Conservation (phyloP, 2,797 vertebrate species). For the Bovichtus diacanthus region DNA sequence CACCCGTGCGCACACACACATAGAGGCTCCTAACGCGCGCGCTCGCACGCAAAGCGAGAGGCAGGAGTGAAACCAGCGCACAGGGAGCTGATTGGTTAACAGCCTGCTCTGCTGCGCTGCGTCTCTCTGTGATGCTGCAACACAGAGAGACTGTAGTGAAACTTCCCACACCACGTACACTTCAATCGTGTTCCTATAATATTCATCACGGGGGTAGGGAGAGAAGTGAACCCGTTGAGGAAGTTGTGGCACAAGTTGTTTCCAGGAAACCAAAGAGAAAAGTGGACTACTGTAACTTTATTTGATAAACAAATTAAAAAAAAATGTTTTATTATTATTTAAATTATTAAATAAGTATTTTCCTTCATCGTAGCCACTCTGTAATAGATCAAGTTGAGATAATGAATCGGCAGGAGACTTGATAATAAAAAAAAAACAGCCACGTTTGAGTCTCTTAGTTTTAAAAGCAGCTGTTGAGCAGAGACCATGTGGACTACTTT, state of each 20-base stretch:
- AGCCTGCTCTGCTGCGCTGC: background rate
- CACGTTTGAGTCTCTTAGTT: background rate
- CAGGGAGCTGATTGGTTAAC: conserved; percentile 38
- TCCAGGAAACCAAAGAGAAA: conserved; percentile 26
- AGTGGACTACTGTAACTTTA: background rate
- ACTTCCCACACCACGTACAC: conserved; percentile 28
- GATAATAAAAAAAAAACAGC: background rate
- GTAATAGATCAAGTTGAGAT: background rate
- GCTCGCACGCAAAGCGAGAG: background rate
- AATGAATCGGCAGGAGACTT: background rate
- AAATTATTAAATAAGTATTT: too few species aligned
- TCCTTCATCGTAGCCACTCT: too few species aligned
- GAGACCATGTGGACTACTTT: background rate
- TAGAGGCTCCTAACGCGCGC: background rate
- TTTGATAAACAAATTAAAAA: too few species aligned
- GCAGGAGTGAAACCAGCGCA: conserved; percentile 49
- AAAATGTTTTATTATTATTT: too few species aligned
- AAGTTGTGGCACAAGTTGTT: background rate
- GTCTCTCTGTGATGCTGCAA: background rate
- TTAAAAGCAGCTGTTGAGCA: background rate
- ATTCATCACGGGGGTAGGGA: conserved; percentile 4
- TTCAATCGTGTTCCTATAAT: conserved; percentile 30
- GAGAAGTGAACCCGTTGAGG: background rate
- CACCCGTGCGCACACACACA: background rate
- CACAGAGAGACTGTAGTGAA: conserved; percentile 2